Evolutionary conservation across 2,797 vertebrate species (phyloP), one percentile per base, ranked within the genome.

Genomic region (Oreochromis mossambicus): DNA sequence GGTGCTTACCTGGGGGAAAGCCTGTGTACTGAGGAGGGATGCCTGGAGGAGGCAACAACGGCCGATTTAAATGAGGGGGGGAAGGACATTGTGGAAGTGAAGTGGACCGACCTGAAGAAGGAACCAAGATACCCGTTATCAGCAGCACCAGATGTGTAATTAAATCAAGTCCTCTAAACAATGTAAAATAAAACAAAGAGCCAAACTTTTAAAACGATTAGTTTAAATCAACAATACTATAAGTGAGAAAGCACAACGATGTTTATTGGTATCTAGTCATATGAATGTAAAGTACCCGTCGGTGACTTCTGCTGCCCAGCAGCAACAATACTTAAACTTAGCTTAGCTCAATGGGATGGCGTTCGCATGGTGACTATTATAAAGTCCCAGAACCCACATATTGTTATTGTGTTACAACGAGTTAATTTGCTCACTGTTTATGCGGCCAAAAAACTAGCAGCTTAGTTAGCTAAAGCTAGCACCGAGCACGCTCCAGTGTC

Each of bases 41-140:
- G 89, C 98, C 98, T 4, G 99, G 98, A 77, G 98, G 98, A 63
- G 99, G 97, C 96, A 99, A 97, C 17, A 98, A 97, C 88, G 98
- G 97, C 90, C 99, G 98, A 96, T 98, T 99, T 92, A 99, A 96
- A 95, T 99, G 98, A 94, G 99, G 98, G 87, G 87, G 98, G 98
- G 78, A 98, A 99, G 86, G 98, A 99, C 99, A 99, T 99, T 92
- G 93, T 97, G 93, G 83, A 51, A 84, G 82, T 78, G 13, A 82
- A 63, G 21, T 11, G 36, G 50, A 88, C 86, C 83, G 41, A 92
- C 90, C 95, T 95, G 50, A 52, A 1, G 52, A 77, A 56, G 4
- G 17, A 85, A 79, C 13, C 90, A 6, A 13, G 41, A 80, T 19
- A 51, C 1, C 3, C 3, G 78, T 86, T 36, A 90, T 6, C 2